Evolutionary conservation across 2,888 invertebrate genomes (phyloP), one percentile per base, ranked within the genome.

Genomic region (Metacarcinus magister): DNA sequence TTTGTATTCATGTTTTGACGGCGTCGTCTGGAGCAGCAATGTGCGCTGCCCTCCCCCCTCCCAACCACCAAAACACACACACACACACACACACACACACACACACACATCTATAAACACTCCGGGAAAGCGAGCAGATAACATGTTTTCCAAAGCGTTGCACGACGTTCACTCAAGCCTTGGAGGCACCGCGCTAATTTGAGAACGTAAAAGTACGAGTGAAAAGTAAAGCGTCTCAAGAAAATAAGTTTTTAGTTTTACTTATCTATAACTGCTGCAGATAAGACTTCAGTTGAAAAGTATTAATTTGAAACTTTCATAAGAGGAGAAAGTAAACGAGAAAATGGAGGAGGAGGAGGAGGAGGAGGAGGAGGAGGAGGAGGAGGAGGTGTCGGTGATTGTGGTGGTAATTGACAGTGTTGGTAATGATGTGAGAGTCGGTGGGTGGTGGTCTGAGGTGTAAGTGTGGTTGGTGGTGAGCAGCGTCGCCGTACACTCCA

Each of bases 311-410:
- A 46, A 43, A 91, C n/a, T 91, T 46, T 44, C 48, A 91, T 16
- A 23, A 3, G 91, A 44, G 91, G 48, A 44, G 46, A 48, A 91
- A 44, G 91, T 91, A 48, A 87, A 87, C 32, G 39, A 87, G 39
- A 32, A 4, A 10, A 32, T 32, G 39, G 87, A 87, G 32, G 32
- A 87, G 39, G 16, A 87, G 8, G 46, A 92, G 92, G 48, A 48
- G 92, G 90, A 90, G 90, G 90, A 90, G 90, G 90, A 48, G 82
- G 43, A 75, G 44, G 95, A 67, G 94, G 92, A 94, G 46, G 28
- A 93, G 95, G 28, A 82, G 82, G 39, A 93, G 28, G 13, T 16
- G 54, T 1, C 39, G 16, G 54, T 32, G 54, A 39, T 54, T n/a
- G 54, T 43, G 54, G 54, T 5, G 32, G 32, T 48, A 23, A n/a